A percentile compares a stretch with the other conserved stretches of the same genome.
Evolutionary conservation across 1,140 invertebrate genomes (phyloP).

Genomic region (Drosophila suzukii): DNA sequence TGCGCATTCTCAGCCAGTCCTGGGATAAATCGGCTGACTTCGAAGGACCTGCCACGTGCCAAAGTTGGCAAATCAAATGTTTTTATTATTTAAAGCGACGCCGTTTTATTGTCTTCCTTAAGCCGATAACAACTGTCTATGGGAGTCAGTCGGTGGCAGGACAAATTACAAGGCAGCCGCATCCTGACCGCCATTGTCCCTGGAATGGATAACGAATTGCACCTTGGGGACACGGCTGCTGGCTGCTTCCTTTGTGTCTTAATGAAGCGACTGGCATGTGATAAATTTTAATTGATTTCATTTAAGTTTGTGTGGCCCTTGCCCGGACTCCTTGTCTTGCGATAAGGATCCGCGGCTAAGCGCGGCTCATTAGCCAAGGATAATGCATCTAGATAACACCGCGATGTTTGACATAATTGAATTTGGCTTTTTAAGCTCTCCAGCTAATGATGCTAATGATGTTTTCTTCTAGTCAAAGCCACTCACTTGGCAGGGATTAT

Average conservation of each 20-base stretch:
- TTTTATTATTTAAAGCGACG: conserved; percentile 82
- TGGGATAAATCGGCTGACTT: conserved; percentile 6
- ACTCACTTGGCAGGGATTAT: background rate
- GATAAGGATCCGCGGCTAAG: conserved; percentile 53
- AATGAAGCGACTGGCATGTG: conserved; percentile 67
- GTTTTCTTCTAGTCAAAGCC: background rate
- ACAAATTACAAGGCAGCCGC: conserved; percentile 77
- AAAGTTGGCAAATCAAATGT: conserved; percentile 79
- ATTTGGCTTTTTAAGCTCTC: conserved; percentile 46
- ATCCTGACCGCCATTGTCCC: conserved; percentile 78
- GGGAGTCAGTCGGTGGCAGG: conserved; percentile 33
- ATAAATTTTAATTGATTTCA: conserved; percentile 83
- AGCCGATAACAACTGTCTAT: conserved; percentile 48
- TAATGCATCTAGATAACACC: conserved; percentile 73
- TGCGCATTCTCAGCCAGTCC: conserved; percentile 52
- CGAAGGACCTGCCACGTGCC: conserved; percentile 65
- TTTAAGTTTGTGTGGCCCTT: conserved; percentile 48
- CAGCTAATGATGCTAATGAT: conserved; percentile 40
- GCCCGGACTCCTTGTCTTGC: conserved; percentile 8
- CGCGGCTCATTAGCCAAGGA: conserved; percentile 65
- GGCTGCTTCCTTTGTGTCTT: conserved; percentile 53
- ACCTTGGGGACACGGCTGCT: conserved; percentile 63
- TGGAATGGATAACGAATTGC: conserved; percentile 76
- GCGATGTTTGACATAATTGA: conserved; percentile 72
- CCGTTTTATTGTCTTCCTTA: conserved; percentile 72